Conservation (phyloP, 2,888 invertebrate species). For the Neoascia interrupta region DNA sequence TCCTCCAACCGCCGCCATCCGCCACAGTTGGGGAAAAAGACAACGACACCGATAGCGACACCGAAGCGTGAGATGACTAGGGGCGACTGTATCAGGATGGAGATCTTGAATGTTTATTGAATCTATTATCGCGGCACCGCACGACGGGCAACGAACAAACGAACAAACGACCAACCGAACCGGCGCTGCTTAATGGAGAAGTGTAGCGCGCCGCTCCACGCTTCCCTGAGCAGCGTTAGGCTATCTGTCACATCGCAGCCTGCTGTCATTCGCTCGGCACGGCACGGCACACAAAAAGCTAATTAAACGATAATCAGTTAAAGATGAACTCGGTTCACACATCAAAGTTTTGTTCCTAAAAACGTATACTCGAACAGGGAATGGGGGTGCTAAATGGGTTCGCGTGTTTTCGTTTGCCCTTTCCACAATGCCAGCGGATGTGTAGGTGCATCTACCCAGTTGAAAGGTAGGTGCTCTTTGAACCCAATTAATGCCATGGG, state of each 20-base stretch:
- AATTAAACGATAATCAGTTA: constrained; percentile 54
- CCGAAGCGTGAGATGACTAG: no score
- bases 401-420: constrained; percentile 1
- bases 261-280: constrained; percentile 28
- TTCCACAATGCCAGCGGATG: constrained; percentile 42
- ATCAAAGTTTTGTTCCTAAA: constrained; percentile 27
- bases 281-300: constrained; percentile 34
- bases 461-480: constrained; percentile 40
- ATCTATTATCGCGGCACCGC: constrained; percentile 50
- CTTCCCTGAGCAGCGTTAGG: constrained; percentile 18
- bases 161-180: constrained; percentile 35
- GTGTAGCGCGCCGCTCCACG: constrained; percentile 4
- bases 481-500: constrained; percentile 22
- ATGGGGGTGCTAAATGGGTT: no score
- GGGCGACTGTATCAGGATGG: constrained; percentile 52
- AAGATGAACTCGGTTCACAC: constrained; percentile 35
- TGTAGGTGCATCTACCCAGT: constrained; percentile 10
- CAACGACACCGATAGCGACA: constrained; percentile 13
- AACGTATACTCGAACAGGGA: background rate
- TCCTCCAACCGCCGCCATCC: constrained; percentile 18
- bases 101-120: constrained; percentile 54
- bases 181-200: constrained; percentile 36
- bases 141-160: constrained; percentile 38
- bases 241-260: constrained; percentile 42
- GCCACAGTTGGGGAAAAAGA: constrained; percentile 1